Evolutionary conservation across 2,797 vertebrate genomes (phyloP).

Genomic region (Pantherophis alleghaniensis): DNA sequence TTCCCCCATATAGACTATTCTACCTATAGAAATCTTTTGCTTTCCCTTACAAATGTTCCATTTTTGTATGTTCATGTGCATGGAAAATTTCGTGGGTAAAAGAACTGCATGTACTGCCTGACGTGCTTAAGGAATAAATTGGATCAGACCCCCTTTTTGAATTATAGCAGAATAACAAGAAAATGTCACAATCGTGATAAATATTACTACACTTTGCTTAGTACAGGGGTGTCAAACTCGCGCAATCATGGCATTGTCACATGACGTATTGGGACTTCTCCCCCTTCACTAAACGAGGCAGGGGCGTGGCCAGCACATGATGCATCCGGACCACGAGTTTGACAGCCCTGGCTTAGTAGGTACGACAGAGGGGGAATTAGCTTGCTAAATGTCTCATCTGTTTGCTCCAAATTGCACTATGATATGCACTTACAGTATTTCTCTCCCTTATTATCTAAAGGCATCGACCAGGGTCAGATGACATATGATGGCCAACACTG

Average conservation of each 20-base stretch:
- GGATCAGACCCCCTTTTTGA: background rate
- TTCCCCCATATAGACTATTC: background rate
- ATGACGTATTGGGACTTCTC: rapidly evolving
- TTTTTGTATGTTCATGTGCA: background rate
- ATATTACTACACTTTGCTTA: background rate
- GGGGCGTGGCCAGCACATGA: no score
- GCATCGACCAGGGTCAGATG: constrained; percentile 99
- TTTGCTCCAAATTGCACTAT: background rate
- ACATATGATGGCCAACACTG: constrained; percentile 97
- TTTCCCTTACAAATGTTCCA: background rate
- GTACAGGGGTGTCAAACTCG: no score
- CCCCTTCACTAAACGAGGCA: no score
- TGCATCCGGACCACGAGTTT: no score
- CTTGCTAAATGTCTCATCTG: background rate
- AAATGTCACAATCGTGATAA: background rate
- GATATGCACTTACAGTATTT: background rate
- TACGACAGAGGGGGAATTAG: background rate
- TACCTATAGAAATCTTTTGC: background rate
- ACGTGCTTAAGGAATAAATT: background rate
- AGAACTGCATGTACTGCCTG: background rate
- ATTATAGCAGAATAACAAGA: background rate
- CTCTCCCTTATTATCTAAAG: constrained; percentile 64
- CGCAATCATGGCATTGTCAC: no score
- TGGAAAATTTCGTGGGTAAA: background rate
- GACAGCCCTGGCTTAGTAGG: background rate